Evolutionary conservation across 2,888 invertebrate genomes (phyloP), one percentile per base, ranked within the genome.

Genomic region (Pecten maximus): DNA sequence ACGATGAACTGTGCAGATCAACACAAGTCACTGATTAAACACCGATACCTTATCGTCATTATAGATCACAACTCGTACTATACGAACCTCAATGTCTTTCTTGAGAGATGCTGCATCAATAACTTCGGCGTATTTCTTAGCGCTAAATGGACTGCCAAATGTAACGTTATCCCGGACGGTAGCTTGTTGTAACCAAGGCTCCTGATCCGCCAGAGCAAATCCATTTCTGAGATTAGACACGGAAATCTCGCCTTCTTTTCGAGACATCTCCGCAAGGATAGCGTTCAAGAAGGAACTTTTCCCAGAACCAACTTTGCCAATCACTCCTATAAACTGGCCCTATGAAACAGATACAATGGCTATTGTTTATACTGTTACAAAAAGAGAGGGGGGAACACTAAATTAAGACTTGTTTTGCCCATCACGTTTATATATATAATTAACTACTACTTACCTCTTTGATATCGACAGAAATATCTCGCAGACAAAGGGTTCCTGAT

Each of bases 91-190:
- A 40, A 98, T 95, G 96, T 98, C 98, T 96, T 98, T 98, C 40
- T 97, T 97, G 88, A 99, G 97, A 44, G 98, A 98, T 96, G 99
- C 99, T 0, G 98, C 98, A 94, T 98, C 98, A 16, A 99, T 95
- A 0, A 99, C 98, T 2, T 97, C 97, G 94, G 98, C 98, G 96
- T 99, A 99, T 96, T 98, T 98, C 16, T 97, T 97, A 92, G 98
- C 98, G 95, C 99, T 98, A 94, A 98, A 99, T 0, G 98, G 97
- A 94, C 98, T 98, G 0, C 99, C 99, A 97, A 99, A 99, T 48
- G 99, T 97, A 94, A 99, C 99, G 96, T 99, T 99, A 91, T 99
- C 98, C 89, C 98, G 97, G 88, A 99, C 98, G 0, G 98, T 98
- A 60, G 98, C 98, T 88, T 98, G 98, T 95, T 99, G 98, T 88